These are phyloP conservation scores for Hirtodrosophila cameraria DNA, from an alignment of 2,888 invertebrate species.

Conservation along the genomic window DNA sequence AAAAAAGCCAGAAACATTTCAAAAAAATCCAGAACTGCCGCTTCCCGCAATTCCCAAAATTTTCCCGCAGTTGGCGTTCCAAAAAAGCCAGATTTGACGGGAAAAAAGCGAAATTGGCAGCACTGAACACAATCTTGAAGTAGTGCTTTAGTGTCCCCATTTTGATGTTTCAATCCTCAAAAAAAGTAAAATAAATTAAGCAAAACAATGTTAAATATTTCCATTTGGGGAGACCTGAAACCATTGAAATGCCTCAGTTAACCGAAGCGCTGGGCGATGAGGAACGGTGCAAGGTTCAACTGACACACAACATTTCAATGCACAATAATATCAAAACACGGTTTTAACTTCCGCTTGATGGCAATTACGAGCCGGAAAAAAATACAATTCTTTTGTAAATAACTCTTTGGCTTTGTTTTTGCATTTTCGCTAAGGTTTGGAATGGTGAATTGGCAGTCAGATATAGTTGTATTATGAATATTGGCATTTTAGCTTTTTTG, in stretches of 20 bases:
- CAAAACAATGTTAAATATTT: slow-evolving; percentile 69
- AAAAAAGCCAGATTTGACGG: too few relatives aligned
- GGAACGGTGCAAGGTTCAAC: slow-evolving; percentile 18
- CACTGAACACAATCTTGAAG: too few relatives aligned
- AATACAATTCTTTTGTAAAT: slow-evolving; percentile 18
- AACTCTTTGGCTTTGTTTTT: slow-evolving; percentile 31
- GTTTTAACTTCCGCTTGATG: slow-evolving; percentile 76
- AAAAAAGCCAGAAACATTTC: too few relatives aligned
- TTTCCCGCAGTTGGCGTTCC: too few relatives aligned
- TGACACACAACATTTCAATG: slow-evolving; percentile 60
- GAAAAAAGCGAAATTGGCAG: too few relatives aligned
- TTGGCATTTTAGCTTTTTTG: slow-evolving; percentile 67
- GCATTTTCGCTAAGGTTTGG: slow-evolving; percentile 12
- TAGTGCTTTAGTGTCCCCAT: too few relatives aligned
- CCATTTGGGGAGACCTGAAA: slow-evolving; percentile 41
- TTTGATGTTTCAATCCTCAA: neutral
- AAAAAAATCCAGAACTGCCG: too few relatives aligned
- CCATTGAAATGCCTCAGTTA: slow-evolving; percentile 48
- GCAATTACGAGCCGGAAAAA: slow-evolving; percentile 67
- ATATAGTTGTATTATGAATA: slow-evolving; percentile 74
- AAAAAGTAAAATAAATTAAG: slow-evolving; percentile 40
- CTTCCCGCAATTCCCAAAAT: too few relatives aligned
- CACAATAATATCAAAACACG: slow-evolving; percentile 78
- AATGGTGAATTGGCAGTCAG: slow-evolving; percentile 13
- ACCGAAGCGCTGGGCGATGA: neutral